Evolutionary conservation across 2,113 vertebrate species (phyloP).

Genomic region (Loxodonta africana): DNA sequence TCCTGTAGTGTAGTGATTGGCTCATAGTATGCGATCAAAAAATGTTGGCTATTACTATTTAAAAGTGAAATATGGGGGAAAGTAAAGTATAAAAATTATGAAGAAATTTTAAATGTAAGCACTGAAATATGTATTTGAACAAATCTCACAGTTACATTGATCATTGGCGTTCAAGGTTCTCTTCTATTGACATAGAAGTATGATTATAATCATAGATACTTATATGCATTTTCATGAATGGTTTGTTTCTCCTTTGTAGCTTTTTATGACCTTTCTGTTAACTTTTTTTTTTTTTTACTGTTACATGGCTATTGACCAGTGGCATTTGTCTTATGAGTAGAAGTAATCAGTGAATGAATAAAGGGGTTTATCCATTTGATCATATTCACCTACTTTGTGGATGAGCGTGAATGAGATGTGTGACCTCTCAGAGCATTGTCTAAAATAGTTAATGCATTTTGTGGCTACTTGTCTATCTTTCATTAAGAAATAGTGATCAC

Average conservation of each 20-base stretch:
- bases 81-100: not conserved
- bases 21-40: not conserved
- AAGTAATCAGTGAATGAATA: not conserved
- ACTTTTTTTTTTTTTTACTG: not conserved
- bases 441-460: not conserved
- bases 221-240: not conserved
- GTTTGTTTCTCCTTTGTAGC: not conserved
- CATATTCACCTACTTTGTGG: not conserved
- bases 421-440: not conserved
- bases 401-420: not conserved
- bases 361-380: not conserved
- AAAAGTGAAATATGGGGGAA: not conserved
- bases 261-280: not conserved
- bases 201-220: not conserved
- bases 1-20: not conserved
- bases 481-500: not conserved
- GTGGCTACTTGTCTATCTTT: not conserved
- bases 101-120: not conserved
- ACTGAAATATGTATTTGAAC: not conserved
- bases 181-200: not conserved
- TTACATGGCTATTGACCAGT: not conserved
- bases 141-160: not conserved
- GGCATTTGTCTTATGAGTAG: not conserved
- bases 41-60: not conserved
- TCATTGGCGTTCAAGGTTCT: not conserved